Percentiles rank a stretch among this genome's conserved stretches.
Conservation (phyloP, 2,888 invertebrate species). For the Brenthis hecate region DNA sequence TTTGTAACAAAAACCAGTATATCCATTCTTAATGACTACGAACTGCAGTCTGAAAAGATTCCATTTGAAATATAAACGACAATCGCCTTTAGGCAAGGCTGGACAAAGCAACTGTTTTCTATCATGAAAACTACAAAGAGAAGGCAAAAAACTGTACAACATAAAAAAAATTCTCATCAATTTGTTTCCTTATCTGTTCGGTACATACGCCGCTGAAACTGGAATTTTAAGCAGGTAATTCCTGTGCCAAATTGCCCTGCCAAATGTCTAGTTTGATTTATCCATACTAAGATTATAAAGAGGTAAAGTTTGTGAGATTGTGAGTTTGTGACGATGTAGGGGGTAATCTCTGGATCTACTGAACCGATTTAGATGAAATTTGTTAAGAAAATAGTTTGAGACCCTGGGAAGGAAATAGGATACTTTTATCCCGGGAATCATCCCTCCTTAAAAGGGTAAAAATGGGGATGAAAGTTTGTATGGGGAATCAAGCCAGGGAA, state of each 20-base stretch:
- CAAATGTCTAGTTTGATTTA: slow-evolving; percentile 28
- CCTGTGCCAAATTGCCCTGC: slow-evolving; percentile 34
- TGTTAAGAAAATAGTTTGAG: too few species aligned
- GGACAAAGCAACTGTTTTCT: slow-evolving; percentile 7
- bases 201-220: slow-evolving; percentile 24
- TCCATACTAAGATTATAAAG: too few species aligned
- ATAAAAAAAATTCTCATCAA: slow-evolving; percentile 16
- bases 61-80: slow-evolving; percentile 2
- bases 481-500: too few species aligned
- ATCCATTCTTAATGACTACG: neutral
- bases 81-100: slow-evolving; percentile 16
- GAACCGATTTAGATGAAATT: too few species aligned
- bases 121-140: slow-evolving; percentile 3
- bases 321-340: too few species aligned
- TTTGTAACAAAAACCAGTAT: neutral
- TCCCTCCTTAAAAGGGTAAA: too few species aligned
- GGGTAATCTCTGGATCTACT: too few species aligned
- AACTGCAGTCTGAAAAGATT: slow-evolving; percentile 2
- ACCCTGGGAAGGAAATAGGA: too few species aligned
- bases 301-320: too few species aligned
- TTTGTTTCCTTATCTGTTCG: slow-evolving; percentile 19
- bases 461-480: too few species aligned
- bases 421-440: too few species aligned
- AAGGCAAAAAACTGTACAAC: slow-evolving; percentile 3
- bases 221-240: slow-evolving; percentile 28